Evolutionary conservation across 2,888 invertebrate genomes (phyloP), one percentile per base, ranked within the genome.

Genomic region (Nipponacmea schrenckii): DNA sequence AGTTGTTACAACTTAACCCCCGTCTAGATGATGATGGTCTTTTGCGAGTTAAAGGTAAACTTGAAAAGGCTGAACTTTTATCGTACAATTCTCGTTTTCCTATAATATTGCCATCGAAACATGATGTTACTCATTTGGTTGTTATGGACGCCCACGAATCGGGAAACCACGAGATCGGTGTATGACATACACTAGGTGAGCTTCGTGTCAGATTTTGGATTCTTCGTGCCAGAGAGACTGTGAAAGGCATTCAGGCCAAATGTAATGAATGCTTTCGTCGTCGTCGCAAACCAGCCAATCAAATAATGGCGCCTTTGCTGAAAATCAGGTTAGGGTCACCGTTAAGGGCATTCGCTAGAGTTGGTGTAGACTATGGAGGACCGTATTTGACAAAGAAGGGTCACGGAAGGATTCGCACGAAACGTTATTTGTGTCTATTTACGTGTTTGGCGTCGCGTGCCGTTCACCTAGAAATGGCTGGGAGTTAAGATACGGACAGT

Each of bases 361-460:
- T 64, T 56, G 48, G 70, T 24, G 68, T 75, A 7, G 73, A 74
- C 26, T 75, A 39, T 48, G 73, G 50, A 12, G 73, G 73, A 64
- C 75, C 73, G 17, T 74, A 75, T 48, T 15, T 68, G 17, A 71
- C 66, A 7, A 68, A 64, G 17, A 67, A 74, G 24, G 74, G 74
- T 15, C 45, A 70, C 24, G 74, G 72, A 17, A 50, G 26, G 7
- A 17, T 20, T 20, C 56, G 48, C 17, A 31, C 15, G 14, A 78
- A 77, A 68, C 27, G 77, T 27, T 77, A 78, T 67, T 46, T 74
- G 39, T 70, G 70, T 67, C 44, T 74, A 24, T 69, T 74, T 50
- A 74, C 73, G 7, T 73, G 73, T 56, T 31, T 74, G 15, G 44
- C 17, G 24, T 26, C 69, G 7, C 27, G 74, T 20, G 74, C 74